Evolutionary conservation across 2,888 invertebrate genomes (phyloP).

Genomic region (Stenichneumon culpator): DNA sequence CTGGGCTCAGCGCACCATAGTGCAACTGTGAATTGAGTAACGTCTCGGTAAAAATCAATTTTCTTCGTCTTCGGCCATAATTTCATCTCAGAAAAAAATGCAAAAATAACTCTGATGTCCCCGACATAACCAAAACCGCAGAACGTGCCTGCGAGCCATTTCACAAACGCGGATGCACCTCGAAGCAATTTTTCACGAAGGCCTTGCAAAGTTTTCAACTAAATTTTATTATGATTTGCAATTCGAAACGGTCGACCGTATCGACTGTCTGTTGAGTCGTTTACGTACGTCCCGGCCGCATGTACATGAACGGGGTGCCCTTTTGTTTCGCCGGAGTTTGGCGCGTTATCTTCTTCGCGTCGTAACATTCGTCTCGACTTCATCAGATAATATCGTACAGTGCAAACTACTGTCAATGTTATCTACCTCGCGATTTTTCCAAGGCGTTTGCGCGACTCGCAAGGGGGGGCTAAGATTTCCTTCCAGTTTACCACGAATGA

Average conservation of each 20-base stretch:
- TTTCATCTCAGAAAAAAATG: too few relatives aligned
- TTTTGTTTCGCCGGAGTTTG: conserved; percentile 45
- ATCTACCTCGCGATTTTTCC: conserved; percentile 34
- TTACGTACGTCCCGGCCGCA: not conserved
- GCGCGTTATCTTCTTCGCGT: conserved; percentile 44
- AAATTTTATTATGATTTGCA: too few relatives aligned
- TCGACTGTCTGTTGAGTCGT: not conserved
- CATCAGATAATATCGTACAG: conserved; percentile 44
- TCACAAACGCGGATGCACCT: too few relatives aligned
- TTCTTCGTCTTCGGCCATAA: too few relatives aligned
- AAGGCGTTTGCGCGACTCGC: not conserved
- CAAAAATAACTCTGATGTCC: too few relatives aligned
- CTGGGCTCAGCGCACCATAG: not conserved
- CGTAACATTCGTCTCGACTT: conserved; percentile 46
- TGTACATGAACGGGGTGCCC: conserved; percentile 2
- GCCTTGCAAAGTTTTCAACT: too few relatives aligned
- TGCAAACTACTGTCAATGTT: conserved; percentile 38
- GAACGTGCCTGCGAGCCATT: too few relatives aligned
- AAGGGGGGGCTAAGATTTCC: conserved; percentile 10
- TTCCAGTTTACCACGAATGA: not conserved
- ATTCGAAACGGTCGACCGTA: not conserved
- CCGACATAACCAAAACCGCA: too few relatives aligned
- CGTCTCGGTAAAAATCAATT: not conserved
- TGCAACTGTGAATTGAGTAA: not conserved
- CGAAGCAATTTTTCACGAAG: too few relatives aligned